Base-by-base conservation (phyloP, 2,113 vertebrate genomes). In the Cacatua alba region DNA sequence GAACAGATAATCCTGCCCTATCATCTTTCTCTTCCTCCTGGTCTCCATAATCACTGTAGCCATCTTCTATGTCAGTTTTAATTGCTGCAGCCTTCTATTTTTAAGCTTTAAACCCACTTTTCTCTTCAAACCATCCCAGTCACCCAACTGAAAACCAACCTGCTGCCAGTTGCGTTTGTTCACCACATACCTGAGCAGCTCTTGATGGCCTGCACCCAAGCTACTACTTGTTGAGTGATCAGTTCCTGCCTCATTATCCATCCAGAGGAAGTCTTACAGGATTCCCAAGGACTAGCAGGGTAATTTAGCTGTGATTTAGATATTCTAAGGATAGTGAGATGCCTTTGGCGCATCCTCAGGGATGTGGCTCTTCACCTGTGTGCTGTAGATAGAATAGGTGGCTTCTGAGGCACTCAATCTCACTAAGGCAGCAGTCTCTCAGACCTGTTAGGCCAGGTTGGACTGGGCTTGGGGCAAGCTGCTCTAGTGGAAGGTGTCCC, bases 121-220 rank as follows among this genome's bases (percentile, higher is more conserved):
- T 19, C 41, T 11, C 4, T 20, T 15, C 1, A 1, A n/a, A 43
- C 37, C 9, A 5, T 10, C 1, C 1, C 1, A 29, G 35, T 6
- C 15, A 8, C 29, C 31, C 2, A 2, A 29, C 5, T 6, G 25
- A 48, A 46, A 35, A 13, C 20, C 62, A 57, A 62, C 28, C 60
- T 3, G 12, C 28, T 17, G n/a, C 41, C 31, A 7, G 6, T 5
- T 29, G 87, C 15, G 33, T 18, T 76, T 24, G 14, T 29, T 41
- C 60, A 16, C 29, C 49, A 33, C 44, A 41, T 3, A 57, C 43
- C n/a, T 2, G 20, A 84, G 49, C 26, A 13, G 57, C 57, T 65
- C 81, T 17, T 33, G 9, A 37, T 37, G 49, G 41, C 49, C 55
- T 17, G 20, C 63, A 46, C 39, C n/a, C 44, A 23, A 74, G 53